Conservation (phyloP, 2,113 vertebrate species). For the Aegotheles bennettii region DNA sequence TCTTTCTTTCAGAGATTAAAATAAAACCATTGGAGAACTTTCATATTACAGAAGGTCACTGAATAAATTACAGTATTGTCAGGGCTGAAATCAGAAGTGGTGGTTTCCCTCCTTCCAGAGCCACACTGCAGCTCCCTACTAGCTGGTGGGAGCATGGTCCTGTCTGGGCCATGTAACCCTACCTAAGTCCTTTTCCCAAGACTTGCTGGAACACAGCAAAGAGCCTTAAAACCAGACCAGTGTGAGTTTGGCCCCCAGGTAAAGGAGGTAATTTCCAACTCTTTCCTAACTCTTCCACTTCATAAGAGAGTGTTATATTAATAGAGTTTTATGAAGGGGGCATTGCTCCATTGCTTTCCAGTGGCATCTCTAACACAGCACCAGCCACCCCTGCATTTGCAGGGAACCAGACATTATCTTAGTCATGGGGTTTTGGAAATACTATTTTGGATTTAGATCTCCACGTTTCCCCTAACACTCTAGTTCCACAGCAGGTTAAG, state of each 20-base stretch:
- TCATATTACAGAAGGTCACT: not conserved
- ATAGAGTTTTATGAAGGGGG: not conserved
- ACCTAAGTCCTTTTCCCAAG: not conserved
- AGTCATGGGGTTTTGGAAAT: not conserved
- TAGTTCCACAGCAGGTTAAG: not conserved
- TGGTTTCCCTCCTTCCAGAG: not conserved
- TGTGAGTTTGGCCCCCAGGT: not conserved
- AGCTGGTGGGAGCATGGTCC: fast-evolving
- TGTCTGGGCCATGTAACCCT: not conserved
- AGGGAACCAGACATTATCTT: not conserved
- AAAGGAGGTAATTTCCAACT: not conserved
- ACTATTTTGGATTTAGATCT: not conserved
- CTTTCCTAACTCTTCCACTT: not conserved
- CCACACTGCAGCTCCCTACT: not conserved
- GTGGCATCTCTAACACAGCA: not conserved
- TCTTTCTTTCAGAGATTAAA: not conserved
- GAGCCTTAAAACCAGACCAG: not conserved
- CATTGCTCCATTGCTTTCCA: not conserved
- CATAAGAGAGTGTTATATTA: not conserved
- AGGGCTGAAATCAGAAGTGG: not conserved
- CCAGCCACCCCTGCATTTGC: not conserved
- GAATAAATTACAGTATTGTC: not conserved
- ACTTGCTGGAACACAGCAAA: not conserved
- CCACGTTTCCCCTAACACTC: not conserved
- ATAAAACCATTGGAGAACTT: not conserved